Evolutionary conservation across 2,797 vertebrate genomes (phyloP).

Genomic region (Cetoscarus ocellatus): DNA sequence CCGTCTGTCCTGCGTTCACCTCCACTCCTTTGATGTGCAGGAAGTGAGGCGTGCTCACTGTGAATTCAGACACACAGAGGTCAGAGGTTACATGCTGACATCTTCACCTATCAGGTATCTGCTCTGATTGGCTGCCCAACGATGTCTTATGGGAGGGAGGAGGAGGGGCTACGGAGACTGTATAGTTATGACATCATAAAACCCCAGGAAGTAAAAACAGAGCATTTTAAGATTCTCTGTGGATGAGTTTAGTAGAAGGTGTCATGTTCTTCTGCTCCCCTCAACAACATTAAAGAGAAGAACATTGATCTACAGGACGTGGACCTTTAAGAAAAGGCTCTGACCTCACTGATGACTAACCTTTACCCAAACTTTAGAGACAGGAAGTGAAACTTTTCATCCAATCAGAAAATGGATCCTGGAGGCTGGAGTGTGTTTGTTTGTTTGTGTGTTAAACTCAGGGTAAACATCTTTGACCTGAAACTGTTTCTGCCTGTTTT

Average conservation of each 20-base stretch:
- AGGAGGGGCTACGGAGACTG: too few relatives aligned
- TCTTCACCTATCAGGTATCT: neutral
- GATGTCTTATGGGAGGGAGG: too few relatives aligned
- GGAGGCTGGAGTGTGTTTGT: conserved; percentile 15
- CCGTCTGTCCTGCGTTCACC: conserved; percentile 93
- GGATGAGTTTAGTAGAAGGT: too few relatives aligned
- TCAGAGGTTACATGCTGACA: conserved; percentile 43
- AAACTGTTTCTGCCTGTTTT: neutral
- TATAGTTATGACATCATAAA: too few relatives aligned
- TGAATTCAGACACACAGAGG: conserved; percentile 16
- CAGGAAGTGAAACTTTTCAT: conserved; percentile 7
- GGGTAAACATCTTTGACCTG: conserved; percentile 3
- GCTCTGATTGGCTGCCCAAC: too few relatives aligned
- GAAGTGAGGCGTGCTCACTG: conserved; percentile 95
- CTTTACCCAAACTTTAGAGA: conserved; percentile 28
- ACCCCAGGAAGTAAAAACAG: too few relatives aligned
- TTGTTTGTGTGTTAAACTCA: conserved; percentile 8
- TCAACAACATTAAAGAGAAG: too few relatives aligned
- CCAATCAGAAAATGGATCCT: conserved; percentile 62
- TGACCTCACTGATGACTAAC: neutral
- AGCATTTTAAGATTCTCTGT: too few relatives aligned
- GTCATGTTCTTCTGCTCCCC: too few relatives aligned
- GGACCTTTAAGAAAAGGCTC: too few relatives aligned
- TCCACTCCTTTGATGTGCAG: conserved; percentile 94
- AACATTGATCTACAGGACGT: too few relatives aligned